These are phyloP conservation scores for Macropus fuliginosus DNA, from an alignment of 2,797 vertebrate genomes.

Conservation along the genomic window DNA sequence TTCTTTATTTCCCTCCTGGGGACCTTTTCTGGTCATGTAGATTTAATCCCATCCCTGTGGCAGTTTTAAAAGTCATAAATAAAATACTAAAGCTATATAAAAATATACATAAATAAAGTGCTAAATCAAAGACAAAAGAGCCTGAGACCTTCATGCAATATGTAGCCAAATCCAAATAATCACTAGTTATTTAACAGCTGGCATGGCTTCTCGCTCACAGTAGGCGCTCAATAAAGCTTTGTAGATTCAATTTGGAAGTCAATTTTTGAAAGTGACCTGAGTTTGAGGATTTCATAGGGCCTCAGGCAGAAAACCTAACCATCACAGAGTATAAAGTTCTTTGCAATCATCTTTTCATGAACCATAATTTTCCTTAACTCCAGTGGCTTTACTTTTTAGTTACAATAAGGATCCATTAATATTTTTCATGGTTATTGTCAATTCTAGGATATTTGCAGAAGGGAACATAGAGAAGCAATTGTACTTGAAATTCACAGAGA, in stretches of 20 bases:
- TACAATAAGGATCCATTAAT: slow-evolving; percentile 22
- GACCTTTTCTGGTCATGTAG: not conserved
- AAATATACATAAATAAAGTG: not conserved
- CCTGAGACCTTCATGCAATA: slow-evolving; percentile 25
- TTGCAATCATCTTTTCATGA: slow-evolving; percentile 41
- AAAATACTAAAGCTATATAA: not conserved
- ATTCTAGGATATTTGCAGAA: slow-evolving; percentile 1
- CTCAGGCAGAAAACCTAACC: slow-evolving; percentile 36
- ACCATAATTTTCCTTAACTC: not conserved
- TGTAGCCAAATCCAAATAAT: slow-evolving; percentile 42
- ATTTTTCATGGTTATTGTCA: slow-evolving; percentile 22
- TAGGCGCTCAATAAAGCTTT: slow-evolving; percentile 14
- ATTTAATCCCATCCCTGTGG: slow-evolving; percentile 5
- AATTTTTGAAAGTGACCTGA: slow-evolving; percentile 50
- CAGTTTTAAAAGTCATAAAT: not conserved
- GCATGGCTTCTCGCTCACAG: slow-evolving; percentile 29
- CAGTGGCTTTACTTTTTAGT: slow-evolving; percentile 35
- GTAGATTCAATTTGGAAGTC: slow-evolving; percentile 34
- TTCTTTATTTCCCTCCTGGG: slow-evolving; percentile 7
- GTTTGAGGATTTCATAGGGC: slow-evolving; percentile 50
- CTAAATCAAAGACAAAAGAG: not conserved
- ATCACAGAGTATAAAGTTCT: slow-evolving; percentile 34
- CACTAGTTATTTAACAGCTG: not conserved
- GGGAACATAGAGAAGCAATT: not conserved
- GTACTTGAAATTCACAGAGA: slow-evolving; percentile 52